These are phyloP conservation scores for Morone saxatilis DNA, from an alignment of 2,113 vertebrate species.

Conservation along the genomic window DNA sequence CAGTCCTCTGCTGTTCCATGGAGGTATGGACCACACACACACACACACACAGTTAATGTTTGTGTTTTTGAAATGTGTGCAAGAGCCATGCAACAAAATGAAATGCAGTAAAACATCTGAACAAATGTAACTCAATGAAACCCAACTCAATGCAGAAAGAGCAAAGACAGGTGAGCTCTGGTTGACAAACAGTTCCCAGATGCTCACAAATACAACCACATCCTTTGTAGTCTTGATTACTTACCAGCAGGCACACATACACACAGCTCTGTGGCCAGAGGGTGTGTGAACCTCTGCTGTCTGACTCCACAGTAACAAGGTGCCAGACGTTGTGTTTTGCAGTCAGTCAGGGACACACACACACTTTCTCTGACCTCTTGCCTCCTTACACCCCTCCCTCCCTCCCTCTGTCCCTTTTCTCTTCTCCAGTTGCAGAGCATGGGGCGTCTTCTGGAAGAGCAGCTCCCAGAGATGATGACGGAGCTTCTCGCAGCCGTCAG, in stretches of 20 bases:
- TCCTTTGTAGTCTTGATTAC: conserved; percentile 25
- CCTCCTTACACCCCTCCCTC: conserved; percentile 11
- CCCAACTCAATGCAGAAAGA: conserved; percentile 1
- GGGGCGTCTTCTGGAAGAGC: conserved; percentile 95
- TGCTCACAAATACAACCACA: conserved; percentile 21
- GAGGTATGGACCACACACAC: conserved; percentile 86
- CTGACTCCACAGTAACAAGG: conserved; percentile 64
- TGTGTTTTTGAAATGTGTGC: background rate
- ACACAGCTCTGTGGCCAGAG: conserved; percentile 41
- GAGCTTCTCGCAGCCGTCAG: conserved; percentile 93
- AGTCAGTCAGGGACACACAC: conserved; percentile 16
- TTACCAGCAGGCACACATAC: conserved; percentile 37
- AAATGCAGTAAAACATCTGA: background rate
- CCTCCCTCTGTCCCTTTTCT: background rate
- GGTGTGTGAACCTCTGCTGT: conserved; percentile 54
- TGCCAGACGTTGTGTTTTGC: conserved; percentile 56
- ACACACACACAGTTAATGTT: background rate
- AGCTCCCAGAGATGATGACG: conserved; percentile 97
- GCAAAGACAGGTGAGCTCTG: conserved; percentile 23
- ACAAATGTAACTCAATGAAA: background rate
- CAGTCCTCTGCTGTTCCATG: conserved; percentile 98
- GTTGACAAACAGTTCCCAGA: conserved; percentile 40
- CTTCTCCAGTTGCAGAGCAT: conserved; percentile 92
- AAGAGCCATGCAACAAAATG: background rate
- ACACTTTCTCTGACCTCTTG: conserved; percentile 40